Evolutionary conservation across 2,113 vertebrate genomes (phyloP).

Genomic region (Oreochromis niloticus): DNA sequence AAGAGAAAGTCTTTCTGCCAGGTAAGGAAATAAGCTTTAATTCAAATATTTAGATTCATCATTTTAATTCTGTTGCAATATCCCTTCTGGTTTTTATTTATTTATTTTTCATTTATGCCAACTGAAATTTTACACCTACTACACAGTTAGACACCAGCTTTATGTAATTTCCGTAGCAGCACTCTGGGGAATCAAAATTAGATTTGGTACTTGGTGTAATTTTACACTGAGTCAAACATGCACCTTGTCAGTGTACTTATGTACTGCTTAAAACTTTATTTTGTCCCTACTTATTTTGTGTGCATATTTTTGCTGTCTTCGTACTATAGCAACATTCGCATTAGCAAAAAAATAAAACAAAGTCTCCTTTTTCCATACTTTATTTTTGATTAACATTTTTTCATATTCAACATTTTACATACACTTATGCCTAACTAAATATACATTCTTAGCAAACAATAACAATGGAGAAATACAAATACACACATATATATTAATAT

Average conservation of each 20-base stretch:
- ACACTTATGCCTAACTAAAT: neutral
- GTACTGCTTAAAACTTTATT: neutral
- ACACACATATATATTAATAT: constrained; percentile 1
- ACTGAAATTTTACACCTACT: neutral
- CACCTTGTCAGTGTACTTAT: neutral
- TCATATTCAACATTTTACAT: neutral
- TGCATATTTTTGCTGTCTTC: neutral
- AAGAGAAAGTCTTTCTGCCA: neutral
- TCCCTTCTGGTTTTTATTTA: neutral
- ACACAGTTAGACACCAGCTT: neutral
- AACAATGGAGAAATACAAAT: constrained; percentile 23
- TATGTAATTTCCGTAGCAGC: neutral
- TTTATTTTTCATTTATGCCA: neutral
- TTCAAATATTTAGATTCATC: neutral
- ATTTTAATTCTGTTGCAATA: neutral
- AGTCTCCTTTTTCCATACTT: neutral
- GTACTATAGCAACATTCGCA: neutral
- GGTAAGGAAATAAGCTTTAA: neutral
- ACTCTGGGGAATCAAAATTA: neutral
- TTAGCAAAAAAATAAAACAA: neutral
- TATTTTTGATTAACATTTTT: neutral
- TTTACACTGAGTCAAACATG: neutral
- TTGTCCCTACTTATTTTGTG: neutral
- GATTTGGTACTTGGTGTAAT: neutral
- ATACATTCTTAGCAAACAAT: neutral